A percentile compares a stretch with the other conserved stretches of the same genome.
These are phyloP conservation scores for Bambusicola thoracicus DNA, from an alignment of 2,113 vertebrate species.

Conservation along the genomic window DNA sequence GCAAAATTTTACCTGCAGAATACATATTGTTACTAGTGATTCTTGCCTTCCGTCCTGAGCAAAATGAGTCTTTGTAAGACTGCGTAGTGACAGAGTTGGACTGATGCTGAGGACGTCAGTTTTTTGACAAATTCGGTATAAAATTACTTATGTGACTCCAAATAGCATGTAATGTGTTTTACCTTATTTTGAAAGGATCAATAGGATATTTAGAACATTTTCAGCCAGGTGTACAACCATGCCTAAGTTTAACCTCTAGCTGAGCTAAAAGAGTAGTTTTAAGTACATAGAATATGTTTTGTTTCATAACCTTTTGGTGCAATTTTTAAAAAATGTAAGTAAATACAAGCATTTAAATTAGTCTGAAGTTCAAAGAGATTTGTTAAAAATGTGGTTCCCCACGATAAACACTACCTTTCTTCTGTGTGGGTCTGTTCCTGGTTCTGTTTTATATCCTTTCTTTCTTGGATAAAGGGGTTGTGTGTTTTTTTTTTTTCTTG, in stretches of 20 bases:
- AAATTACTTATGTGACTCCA: not conserved
- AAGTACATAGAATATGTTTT: not conserved
- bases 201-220: not conserved
- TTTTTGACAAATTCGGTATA: not conserved
- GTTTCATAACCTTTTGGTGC: not conserved
- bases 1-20: not conserved
- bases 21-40: not conserved
- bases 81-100: not conserved
- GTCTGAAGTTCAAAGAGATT: not conserved
- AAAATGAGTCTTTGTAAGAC: constrained; percentile 34
- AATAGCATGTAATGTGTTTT: not conserved
- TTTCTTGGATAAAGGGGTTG: not conserved
- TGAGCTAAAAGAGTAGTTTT: not conserved
- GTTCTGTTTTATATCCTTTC: not conserved
- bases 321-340: not conserved
- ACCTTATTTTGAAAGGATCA: not conserved
- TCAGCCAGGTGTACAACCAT: not conserved
- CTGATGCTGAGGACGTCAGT: not conserved
- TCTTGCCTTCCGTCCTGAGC: constrained; percentile 32
- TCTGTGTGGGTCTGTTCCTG: not conserved
- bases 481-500: not conserved
- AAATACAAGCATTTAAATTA: not conserved
- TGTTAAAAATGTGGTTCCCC: not conserved
- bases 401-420: not conserved
- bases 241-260: not conserved